Evolutionary conservation across 2,888 invertebrate species (phyloP).

Genomic region (Micropterix aruncella): DNA sequence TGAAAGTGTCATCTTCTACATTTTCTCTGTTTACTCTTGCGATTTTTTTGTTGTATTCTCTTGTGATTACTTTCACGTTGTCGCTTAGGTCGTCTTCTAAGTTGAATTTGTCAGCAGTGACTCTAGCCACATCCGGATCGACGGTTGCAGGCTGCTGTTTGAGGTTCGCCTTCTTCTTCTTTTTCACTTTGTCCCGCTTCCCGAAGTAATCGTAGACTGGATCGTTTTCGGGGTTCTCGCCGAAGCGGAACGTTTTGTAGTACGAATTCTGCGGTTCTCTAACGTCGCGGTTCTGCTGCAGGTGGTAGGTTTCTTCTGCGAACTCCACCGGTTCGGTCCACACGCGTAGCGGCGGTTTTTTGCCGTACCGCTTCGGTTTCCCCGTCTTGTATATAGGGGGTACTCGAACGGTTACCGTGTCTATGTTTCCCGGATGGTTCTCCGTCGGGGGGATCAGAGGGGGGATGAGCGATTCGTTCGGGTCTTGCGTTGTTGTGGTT

Average conservation of each 20-base stretch:
- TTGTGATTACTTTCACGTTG: conserved; percentile 23
- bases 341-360: conserved; percentile 20
- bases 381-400: conserved; percentile 34
- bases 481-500: conserved; percentile 34
- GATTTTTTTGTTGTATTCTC: conserved; percentile 24
- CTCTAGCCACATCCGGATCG: conserved; percentile 14
- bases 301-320: conserved; percentile 13
- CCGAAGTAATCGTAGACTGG: conserved; percentile 28
- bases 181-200: conserved; percentile 22
- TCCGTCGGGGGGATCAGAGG: conserved; percentile 34
- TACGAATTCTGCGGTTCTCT: conserved; percentile 4
- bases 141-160: conserved; percentile 26
- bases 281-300: conserved; percentile 16
- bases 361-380: conserved; percentile 29
- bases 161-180: conserved; percentile 24
- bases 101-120: conserved; percentile 16
- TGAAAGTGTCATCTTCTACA: too few species aligned
- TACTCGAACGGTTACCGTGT: conserved; percentile 35
- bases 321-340: conserved; percentile 12
- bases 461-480: conserved; percentile 24
- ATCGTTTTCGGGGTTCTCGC: conserved; percentile 15
- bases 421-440: conserved; percentile 33
- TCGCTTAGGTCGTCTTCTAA: conserved; percentile 21
- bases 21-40: too few species aligned
- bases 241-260: conserved; percentile 8